phyloP scores from a whole-genome alignment of 2,113 vertebrate species.

The Zosterops pallidus region DNA sequence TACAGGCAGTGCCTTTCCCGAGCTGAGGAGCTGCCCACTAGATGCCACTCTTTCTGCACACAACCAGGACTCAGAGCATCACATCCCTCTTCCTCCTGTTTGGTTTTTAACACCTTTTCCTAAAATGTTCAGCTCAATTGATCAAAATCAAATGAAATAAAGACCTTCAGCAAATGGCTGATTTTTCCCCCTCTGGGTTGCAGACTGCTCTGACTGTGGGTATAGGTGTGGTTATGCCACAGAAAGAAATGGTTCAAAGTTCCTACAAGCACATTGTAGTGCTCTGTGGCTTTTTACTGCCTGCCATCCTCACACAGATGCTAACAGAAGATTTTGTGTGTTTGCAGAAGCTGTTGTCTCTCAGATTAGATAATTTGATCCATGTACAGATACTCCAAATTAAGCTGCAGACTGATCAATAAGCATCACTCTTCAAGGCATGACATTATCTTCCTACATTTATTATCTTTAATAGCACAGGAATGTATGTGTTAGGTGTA shows the following conservation, averaged over 20 bases:
- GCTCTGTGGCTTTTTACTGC: background rate
- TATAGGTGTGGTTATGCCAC: background rate
- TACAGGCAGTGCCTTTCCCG: background rate
- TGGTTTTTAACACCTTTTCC: background rate
- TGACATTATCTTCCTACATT: background rate
- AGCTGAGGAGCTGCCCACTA: constrained; percentile 59
- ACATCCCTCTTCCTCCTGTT: background rate
- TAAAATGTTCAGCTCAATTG: background rate
- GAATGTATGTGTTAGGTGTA: background rate
- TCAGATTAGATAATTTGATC: background rate
- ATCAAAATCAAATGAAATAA: constrained; percentile 4
- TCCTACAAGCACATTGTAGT: constrained; percentile 3
- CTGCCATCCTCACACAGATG: background rate
- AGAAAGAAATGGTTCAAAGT: constrained; percentile 25
- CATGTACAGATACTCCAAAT: background rate
- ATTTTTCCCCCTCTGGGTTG: background rate
- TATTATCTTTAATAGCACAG: background rate
- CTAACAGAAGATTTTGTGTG: background rate
- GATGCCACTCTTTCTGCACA: constrained; percentile 76
- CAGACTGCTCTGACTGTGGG: background rate
- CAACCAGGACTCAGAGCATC: background rate
- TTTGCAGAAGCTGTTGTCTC: background rate
- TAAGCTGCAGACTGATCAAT: background rate
- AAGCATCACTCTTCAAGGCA: background rate
- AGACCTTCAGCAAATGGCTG: background rate